Percentiles rank a stretch among this genome's conserved stretches.
These are phyloP conservation scores for Brachionus koreanus DNA, from an alignment of 1,140 invertebrate species.

Conservation along the genomic window DNA sequence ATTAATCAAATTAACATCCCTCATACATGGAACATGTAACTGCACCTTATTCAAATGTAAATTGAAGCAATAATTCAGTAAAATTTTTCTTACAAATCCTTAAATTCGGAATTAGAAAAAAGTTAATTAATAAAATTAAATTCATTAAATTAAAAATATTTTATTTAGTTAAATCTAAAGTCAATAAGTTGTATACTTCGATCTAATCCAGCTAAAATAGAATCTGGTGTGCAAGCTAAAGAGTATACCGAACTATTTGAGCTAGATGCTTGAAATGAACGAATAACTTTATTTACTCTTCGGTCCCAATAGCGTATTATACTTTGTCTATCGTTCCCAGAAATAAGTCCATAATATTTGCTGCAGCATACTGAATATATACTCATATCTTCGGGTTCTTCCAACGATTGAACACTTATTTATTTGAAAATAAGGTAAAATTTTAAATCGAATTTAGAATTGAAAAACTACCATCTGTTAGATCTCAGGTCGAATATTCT, in stretches of 20 bases:
- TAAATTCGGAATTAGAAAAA: too few species aligned
- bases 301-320: conserved; percentile 32
- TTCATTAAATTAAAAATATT: too few species aligned
- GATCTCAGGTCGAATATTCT: conserved; percentile 25
- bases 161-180: neutral
- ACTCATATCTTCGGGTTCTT: conserved; percentile 38
- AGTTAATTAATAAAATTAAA: too few species aligned
- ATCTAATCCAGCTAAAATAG: neutral
- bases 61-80: too few species aligned
- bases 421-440: neutral
- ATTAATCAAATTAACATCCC: too few species aligned
- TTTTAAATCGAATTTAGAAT: neutral
- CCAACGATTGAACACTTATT: conserved; percentile 18
- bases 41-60: too few species aligned
- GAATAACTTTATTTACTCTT: neutral
- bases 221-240: conserved; percentile 11
- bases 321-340: conserved; percentile 28
- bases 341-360: conserved; percentile 37
- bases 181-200: neutral
- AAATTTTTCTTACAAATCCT: too few species aligned
- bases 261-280: neutral
- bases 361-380: conserved; percentile 16
- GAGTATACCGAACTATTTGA: conserved; percentile 17
- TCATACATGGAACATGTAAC: too few species aligned
- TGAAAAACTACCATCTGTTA: conserved; percentile 7